These are phyloP conservation scores for human (Homo sapiens) DNA, from an alignment of 2,113 vertebrate genomes.

Conservation along the genomic window GRCh38 chr20:24422001-24422500, in stretches of 20 bases:
- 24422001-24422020: background rate
- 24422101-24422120: background rate
- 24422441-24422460: background rate
- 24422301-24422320: background rate
- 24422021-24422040: background rate
- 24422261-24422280: no score
- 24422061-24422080: no score
- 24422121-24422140: background rate
- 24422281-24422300: accelerated
- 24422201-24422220: background rate
- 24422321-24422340: background rate
- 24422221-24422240: background rate
- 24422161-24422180: background rate
- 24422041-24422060: background rate
- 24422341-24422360: background rate
- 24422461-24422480: no score
- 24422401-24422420: background rate
- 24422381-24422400: background rate
- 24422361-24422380: background rate
- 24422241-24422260: background rate
- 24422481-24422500: no score
- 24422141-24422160: background rate
- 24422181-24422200: background rate
- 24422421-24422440: accelerated
- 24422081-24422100: background rate